These are phyloP conservation scores for Nothocercus julius DNA, from an alignment of 2,113 vertebrate genomes.

Conservation along the genomic window DNA sequence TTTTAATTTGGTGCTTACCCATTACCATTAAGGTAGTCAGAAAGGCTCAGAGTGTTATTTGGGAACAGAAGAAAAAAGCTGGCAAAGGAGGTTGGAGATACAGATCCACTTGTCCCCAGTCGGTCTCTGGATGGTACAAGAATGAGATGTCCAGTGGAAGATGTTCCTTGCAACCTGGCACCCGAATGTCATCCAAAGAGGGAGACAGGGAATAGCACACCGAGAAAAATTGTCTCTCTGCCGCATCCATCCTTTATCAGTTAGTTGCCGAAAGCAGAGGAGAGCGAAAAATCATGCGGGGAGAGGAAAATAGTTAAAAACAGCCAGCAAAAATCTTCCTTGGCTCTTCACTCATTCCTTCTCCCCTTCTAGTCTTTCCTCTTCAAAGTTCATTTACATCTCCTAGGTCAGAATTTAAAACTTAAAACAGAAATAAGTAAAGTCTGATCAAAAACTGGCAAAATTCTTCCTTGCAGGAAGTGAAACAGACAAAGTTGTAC, in stretches of 20 bases:
- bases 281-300: neutral
- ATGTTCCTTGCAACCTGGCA: neutral
- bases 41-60: neutral
- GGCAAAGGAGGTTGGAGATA: neutral
- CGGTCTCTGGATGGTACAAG: neutral
- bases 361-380: neutral
- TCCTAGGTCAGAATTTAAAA: neutral
- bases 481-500: neutral
- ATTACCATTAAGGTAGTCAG: neutral
- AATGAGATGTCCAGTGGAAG: neutral
- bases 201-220: neutral
- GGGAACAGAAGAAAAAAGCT: neutral
- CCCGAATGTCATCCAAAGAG: conserved; percentile 2
- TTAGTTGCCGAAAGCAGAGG: neutral
- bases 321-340: neutral
- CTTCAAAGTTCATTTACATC: neutral
- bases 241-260: neutral
- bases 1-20: neutral
- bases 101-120: neutral
- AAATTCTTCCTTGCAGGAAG: neutral
- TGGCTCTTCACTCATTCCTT: neutral
- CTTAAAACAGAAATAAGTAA: neutral
- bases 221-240: neutral
- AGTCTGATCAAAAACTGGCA: neutral
- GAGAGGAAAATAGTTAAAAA: neutral